These are phyloP conservation scores for Penelope pileata DNA, from an alignment of 2,113 vertebrate genomes.

Conservation along the genomic window DNA sequence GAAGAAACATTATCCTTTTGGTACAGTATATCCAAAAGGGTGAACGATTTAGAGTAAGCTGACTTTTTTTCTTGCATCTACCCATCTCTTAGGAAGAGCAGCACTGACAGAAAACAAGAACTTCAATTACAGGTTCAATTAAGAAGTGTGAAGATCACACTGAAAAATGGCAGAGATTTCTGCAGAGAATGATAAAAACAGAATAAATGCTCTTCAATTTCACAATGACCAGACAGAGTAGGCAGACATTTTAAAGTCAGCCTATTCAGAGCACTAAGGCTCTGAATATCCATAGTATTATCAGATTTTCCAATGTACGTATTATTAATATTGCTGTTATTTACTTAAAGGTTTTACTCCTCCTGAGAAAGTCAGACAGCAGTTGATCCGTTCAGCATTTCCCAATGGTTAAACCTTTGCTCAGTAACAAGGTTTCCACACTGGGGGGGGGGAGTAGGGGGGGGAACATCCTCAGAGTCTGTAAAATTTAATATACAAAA, in stretches of 20 bases:
- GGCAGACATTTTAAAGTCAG: background rate
- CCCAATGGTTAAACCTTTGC: background rate
- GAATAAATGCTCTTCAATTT: background rate
- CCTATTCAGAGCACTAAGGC: conserved; percentile 31
- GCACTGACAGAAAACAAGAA: background rate
- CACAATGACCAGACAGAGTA: background rate
- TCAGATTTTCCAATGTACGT: background rate
- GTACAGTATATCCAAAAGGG: rapidly evolving
- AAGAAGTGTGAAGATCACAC: background rate
- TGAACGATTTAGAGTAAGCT: rapidly evolving
- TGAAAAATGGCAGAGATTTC: background rate
- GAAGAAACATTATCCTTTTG: background rate
- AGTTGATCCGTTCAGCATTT: conserved; percentile 14
- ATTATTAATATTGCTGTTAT: conserved; percentile 43
- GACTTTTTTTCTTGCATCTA: background rate
- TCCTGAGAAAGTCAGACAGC: conserved; percentile 8
- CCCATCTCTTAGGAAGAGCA: background rate
- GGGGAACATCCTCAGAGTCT: background rate
- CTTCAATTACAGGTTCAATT: background rate
- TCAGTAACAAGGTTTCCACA: background rate
- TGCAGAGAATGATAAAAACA: background rate
- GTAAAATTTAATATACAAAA: background rate
- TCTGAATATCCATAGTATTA: conserved; percentile 19
- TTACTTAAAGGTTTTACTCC: conserved; percentile 19
- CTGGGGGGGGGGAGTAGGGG: background rate